phyloP scores from a whole-genome alignment of 2,888 invertebrate genomes.

The Chloromyia formosa region DNA sequence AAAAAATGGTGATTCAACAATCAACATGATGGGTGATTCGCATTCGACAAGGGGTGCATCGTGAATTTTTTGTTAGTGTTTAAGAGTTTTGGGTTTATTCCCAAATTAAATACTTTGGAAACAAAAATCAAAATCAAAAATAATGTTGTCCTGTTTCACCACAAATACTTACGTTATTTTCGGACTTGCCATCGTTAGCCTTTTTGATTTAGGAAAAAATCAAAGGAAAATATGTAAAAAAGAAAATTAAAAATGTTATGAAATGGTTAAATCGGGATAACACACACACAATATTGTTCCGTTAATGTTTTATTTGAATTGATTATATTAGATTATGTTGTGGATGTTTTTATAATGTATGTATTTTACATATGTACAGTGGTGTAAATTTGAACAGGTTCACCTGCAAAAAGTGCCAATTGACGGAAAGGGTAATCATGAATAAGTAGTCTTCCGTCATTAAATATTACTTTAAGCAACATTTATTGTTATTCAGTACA shows the following conservation, averaged over 20 bases:
- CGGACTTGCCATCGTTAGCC: conserved; percentile 39
- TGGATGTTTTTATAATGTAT: no score
- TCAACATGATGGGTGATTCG: not conserved
- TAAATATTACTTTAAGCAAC: no score
- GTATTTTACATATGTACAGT: no score
- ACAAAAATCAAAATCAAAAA: not conserved
- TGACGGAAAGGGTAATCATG: no score
- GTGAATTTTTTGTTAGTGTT: no score
- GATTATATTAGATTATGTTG: no score
- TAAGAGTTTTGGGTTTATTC: not conserved
- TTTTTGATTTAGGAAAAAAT: conserved; percentile 22
- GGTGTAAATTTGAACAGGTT: no score
- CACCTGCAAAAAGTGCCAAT: no score
- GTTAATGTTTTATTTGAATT: no score
- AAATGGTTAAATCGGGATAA: conserved; percentile 33
- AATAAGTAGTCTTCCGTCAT: no score
- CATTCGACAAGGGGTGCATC: conserved; percentile 16
- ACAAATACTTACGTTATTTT: conserved; percentile 36
- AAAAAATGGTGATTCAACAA: not conserved
- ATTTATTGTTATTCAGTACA: no score
- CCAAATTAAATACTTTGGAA: not conserved
- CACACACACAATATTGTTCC: conserved; percentile 7
- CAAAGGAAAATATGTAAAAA: conserved; percentile 36
- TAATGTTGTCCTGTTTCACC: not conserved
- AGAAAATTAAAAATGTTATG: conserved; percentile 36